Conservation (phyloP, 2,888 invertebrate species). For the Limnephilus auricula region DNA sequence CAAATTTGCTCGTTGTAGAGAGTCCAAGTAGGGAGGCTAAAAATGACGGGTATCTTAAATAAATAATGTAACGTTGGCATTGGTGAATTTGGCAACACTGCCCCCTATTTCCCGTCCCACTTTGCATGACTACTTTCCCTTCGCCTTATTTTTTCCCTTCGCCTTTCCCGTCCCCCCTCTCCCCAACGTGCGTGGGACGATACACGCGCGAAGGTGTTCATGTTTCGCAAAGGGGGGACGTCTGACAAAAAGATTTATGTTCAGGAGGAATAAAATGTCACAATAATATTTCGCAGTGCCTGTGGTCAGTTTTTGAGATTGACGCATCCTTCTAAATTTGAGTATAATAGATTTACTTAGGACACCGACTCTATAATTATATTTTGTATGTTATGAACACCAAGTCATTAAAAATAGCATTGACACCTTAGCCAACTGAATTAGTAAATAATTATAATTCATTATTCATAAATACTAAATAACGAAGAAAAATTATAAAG, state of each 20-base stretch:
- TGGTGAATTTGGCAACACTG: conserved; percentile 47
- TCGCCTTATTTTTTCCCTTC: not conserved
- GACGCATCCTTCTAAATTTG: not conserved
- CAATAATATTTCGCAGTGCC: not conserved
- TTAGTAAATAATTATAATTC: not conserved
- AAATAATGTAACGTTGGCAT: conserved; percentile 6
- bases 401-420: not conserved
- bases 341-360: not conserved
- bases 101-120: not conserved
- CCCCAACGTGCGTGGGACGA: conserved; percentile 57
- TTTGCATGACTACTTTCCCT: conserved; percentile 11
- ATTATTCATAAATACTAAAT: too few relatives aligned
- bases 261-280: not conserved
- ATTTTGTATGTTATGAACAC: too few relatives aligned
- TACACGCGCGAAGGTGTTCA: conserved; percentile 53
- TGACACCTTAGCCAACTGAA: not conserved
- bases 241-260: conserved; percentile 18
- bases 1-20: not conserved
- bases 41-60: not conserved
- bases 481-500: too few relatives aligned
- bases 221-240: conserved; percentile 16
- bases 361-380: too few relatives aligned
- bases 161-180: not conserved
- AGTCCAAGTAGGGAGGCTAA: not conserved
- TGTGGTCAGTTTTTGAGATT: not conserved